Percentiles rank a stretch among this genome's conserved stretches.
These are phyloP conservation scores for Hafferia zeledoni DNA, from an alignment of 2,797 vertebrate species.

Conservation along the genomic window DNA sequence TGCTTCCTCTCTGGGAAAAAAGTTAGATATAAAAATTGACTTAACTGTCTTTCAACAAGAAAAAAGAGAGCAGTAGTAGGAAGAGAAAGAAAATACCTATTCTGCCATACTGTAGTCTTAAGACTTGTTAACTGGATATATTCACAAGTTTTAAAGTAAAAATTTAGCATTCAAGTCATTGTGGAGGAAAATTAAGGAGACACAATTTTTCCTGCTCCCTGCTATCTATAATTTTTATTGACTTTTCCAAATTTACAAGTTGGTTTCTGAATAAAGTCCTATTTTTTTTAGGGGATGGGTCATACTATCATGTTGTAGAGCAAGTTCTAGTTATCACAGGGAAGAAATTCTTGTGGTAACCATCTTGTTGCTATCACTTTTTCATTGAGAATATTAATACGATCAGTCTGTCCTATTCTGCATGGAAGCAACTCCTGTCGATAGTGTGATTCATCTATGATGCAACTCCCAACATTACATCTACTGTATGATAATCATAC, in stretches of 20 bases:
- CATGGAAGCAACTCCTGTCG: not conserved
- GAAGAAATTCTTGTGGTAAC: not conserved
- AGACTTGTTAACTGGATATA: not conserved
- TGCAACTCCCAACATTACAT: not conserved
- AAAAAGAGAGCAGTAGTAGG: not conserved
- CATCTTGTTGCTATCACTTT: not conserved
- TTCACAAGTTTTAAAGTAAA: not conserved
- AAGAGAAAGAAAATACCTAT: not conserved
- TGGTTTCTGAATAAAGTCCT: not conserved
- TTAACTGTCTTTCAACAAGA: not conserved
- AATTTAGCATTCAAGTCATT: not conserved
- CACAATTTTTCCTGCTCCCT: accelerated
- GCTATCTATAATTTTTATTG: not conserved
- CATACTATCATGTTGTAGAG: not conserved
- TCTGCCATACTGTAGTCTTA: not conserved
- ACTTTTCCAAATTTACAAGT: not conserved
- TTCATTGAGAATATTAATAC: not conserved
- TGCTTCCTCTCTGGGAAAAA: not conserved
- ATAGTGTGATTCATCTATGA: not conserved
- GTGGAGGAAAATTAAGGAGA: not conserved
- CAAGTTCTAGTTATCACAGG: not conserved
- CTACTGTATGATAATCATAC: not conserved
- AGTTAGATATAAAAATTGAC: not conserved
- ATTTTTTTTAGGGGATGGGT: too few species aligned
- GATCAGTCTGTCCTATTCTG: not conserved